A percentile compares a stretch with the other conserved stretches of the same genome.
Conservation (phyloP, 2,113 vertebrate species). For the Eublepharis macularius region DNA sequence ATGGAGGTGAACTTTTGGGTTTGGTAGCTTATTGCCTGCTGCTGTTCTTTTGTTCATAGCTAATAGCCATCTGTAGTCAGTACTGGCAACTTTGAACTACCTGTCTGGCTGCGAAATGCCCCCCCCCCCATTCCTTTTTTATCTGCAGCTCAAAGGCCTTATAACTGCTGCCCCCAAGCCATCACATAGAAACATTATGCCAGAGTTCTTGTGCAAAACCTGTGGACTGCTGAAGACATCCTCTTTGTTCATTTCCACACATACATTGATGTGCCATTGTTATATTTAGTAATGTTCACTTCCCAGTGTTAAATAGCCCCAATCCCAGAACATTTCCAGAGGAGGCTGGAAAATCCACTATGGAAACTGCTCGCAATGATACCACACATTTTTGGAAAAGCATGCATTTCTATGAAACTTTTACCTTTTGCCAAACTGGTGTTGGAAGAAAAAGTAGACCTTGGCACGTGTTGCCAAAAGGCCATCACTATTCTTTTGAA, state of each 20-base stretch:
- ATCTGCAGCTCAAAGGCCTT: rapidly evolving
- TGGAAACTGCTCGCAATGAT: background rate
- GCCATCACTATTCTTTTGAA: background rate
- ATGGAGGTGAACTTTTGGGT: background rate
- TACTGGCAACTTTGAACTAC: background rate
- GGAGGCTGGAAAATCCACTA: background rate
- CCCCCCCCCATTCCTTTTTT: background rate
- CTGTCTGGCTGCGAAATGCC: background rate
- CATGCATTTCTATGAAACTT: too few relatives aligned
- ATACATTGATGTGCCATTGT: rapidly evolving
- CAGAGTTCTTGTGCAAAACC: conserved; percentile 1
- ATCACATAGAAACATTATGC: rapidly evolving
- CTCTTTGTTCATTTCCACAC: background rate
- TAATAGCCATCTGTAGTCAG: background rate
- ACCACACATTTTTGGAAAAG: background rate
- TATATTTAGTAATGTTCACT: background rate
- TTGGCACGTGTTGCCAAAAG: background rate
- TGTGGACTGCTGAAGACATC: background rate
- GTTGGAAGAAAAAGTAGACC: too few relatives aligned
- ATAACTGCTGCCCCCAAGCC: background rate
- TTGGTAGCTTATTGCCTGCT: background rate
- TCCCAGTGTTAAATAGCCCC: background rate
- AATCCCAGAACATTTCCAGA: background rate
- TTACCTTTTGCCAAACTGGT: background rate
- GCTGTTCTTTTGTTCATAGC: background rate